These are phyloP conservation scores for Scophthalmus maximus DNA, from an alignment of 2,113 vertebrate genomes.

Conservation along the genomic window DNA sequence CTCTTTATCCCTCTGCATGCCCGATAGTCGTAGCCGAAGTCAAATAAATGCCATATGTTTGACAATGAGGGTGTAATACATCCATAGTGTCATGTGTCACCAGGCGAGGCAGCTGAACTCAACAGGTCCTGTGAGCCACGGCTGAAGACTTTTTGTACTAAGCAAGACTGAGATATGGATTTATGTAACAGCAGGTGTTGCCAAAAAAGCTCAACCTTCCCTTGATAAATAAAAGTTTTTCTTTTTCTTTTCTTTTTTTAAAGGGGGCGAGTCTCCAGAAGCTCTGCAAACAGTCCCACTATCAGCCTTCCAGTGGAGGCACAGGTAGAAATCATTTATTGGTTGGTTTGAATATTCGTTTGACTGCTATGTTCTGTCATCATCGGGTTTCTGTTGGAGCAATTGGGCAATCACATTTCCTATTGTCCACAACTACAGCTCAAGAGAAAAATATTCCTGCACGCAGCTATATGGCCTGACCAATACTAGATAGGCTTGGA, in stretches of 20 bases:
- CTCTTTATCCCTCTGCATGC: too few relatives aligned
- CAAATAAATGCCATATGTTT: too few relatives aligned
- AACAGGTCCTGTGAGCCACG: background rate
- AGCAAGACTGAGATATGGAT: background rate
- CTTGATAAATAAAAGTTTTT: constrained; percentile 23
- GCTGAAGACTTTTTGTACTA: background rate
- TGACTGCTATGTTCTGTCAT: background rate
- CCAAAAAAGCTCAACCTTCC: constrained; percentile 7
- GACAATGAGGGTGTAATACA: too few relatives aligned
- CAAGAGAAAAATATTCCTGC: background rate
- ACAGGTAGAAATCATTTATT: background rate
- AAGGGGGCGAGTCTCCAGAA: background rate
- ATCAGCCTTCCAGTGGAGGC: background rate
- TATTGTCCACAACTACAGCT: background rate
- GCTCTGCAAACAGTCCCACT: constrained; percentile 13
- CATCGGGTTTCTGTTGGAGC: background rate
- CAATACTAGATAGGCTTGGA: background rate
- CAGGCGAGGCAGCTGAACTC: background rate
- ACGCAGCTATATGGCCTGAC: background rate
- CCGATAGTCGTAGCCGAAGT: too few relatives aligned
- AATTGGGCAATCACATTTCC: background rate
- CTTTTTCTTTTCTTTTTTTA: too few relatives aligned
- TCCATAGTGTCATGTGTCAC: background rate
- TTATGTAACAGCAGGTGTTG: constrained; percentile 4
- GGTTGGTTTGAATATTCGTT: constrained; percentile 1